Evolutionary conservation across 1,140 invertebrate genomes (phyloP), one percentile per base, ranked within the genome.

Genomic region (Caenorhabditis remanei): DNA sequence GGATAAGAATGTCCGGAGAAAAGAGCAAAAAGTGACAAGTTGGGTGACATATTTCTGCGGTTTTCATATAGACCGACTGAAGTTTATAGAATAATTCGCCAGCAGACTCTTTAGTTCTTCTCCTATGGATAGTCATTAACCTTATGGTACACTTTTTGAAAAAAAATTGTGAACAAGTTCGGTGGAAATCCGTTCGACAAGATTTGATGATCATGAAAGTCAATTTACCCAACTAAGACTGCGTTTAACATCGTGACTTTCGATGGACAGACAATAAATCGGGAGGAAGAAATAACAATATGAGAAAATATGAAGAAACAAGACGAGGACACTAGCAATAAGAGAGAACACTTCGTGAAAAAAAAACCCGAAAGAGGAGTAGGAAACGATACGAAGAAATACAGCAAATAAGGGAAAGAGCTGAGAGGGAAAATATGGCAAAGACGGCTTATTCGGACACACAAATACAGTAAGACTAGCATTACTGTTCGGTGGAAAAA

Each of bases 1-100:
- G 40, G 24, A 71, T n/a, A 46, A 71, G 21, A 7, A 46, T 4
- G 19, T 40, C 41, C 19, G 56, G 8, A n/a, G 16, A n/a, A 79
- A 53, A 50, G 71, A 79, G 71, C 43, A 79, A 79, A 71, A 79
- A 50, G n/a, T 79, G 46, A 79, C 43, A 24, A 21, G 71, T 50
- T 79, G 46, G 71, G 43, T 79, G 71, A 50, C 71, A 79, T 46
- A n/a, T 79, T 79, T 50, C 71, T 79, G 46, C 21, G 71, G 71
- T 79, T 79, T 79, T 71, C 43, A 19, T 0, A 0, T 71, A 63
- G 24, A 63, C 8, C 61, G 32, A 40, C 61, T 58, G 55, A 58
- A 14, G n/a, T 32, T 32, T 32, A 32, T 32, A 32, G 32, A 32
- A 32, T 32, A 2, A 32, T 32, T 32, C 32, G 32, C 32, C 32